Evolutionary conservation across 1,140 invertebrate genomes (phyloP).

Genomic region (Formica exsecta): DNA sequence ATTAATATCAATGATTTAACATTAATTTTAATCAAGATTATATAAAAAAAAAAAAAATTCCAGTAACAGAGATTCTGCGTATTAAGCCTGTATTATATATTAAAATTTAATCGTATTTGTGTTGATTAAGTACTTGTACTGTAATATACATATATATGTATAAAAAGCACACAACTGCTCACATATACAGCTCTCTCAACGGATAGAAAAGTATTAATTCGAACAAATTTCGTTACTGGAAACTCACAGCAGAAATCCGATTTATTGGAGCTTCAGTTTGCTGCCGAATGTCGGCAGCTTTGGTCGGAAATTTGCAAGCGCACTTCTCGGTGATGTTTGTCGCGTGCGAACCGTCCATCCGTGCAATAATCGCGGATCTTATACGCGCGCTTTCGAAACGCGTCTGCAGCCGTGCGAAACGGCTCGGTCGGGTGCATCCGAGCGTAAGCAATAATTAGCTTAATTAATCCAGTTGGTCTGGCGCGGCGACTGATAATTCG

Average conservation of each 20-base stretch:
- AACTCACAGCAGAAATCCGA: background rate
- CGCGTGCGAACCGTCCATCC: conserved; percentile 32
- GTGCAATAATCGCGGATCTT: conserved; percentile 52
- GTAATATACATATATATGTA: no score
- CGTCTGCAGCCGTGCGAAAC: conserved; percentile 69
- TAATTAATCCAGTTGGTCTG: conserved; percentile 80
- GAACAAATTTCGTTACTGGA: background rate
- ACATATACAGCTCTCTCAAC: background rate
- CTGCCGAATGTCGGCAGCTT: conserved; percentile 7
- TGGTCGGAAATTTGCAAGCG: conserved; percentile 43
- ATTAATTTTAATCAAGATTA: background rate
- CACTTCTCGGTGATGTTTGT: conserved; percentile 28
- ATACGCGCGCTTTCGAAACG: conserved; percentile 59
- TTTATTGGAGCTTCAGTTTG: conserved; percentile 28
- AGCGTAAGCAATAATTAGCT: conserved; percentile 81
- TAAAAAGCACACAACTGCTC: background rate
- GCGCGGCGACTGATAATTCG: conserved; percentile 77
- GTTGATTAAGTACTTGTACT: no score
- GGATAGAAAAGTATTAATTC: background rate
- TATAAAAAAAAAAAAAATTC: background rate
- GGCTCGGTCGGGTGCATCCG: conserved; percentile 64
- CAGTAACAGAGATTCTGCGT: background rate
- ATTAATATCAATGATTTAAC: background rate
- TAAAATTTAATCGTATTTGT: background rate
- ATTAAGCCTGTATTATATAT: background rate